Base-by-base conservation (phyloP, 2,113 vertebrate genomes). In the Trogon surrucura region DNA sequence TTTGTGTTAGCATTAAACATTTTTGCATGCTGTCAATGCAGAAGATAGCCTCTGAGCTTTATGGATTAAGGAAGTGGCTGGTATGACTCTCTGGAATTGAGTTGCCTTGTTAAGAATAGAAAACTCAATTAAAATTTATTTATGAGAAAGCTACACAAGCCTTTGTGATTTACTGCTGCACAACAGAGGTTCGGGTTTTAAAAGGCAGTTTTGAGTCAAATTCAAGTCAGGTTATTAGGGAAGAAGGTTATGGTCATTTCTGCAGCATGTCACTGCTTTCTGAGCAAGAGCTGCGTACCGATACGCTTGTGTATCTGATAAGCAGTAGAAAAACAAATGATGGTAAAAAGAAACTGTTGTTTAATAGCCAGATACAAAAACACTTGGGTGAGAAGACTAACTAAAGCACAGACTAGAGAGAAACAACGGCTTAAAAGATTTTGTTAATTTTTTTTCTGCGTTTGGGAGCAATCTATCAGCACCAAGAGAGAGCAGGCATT, bases 1-100 rank as follows among this genome's bases (percentile, higher is more conserved):
- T 98, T 96, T 97, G 77, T 97, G 85, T 97, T 97, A 83, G 75
- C 93, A 96, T 93, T 97, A 97, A 98, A 97, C 74, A 97, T 97
- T 98, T 94, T 96, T 97, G 92, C 79, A 93, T 96, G 91, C 91
- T 72, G 38, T 95, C 80, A 29, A 53, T 88, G 95, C 93, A 95
- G 89, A 95, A 93, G 88, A 82, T 66, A 93, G 74, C 62, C 84
- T 96, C 94, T 87, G 95, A 95, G 95, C 81, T 93, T 86, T 85
- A 62, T 50, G 95, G 85, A 84, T 81, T 89, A 91, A 94, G 82
- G 75, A 92, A 79, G 77, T 71, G 65, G 73, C 80, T 92, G 72
- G 71, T 85, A 62, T 18, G 56, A 50, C 75, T 97, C 97, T 95
- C 89, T 97, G 91, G 91, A 93, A 71, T 5, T 51, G 54, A 23